phyloP scores from a whole-genome alignment of 2,888 invertebrate genomes.

The Anthoptus insignis region DNA sequence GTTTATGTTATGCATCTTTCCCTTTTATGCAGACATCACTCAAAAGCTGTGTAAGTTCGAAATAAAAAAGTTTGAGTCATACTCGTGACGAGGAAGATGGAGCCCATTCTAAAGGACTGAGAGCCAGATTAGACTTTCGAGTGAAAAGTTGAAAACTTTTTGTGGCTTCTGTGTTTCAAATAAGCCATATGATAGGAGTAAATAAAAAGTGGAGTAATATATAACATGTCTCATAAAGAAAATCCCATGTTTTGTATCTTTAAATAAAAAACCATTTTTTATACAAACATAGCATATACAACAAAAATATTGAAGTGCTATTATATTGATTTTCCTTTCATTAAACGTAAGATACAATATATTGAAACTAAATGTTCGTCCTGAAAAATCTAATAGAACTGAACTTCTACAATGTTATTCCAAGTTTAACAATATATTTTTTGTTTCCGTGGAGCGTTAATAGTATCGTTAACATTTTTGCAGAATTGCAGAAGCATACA shows the following conservation, averaged over 20 bases:
- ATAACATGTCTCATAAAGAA: constrained; percentile 26
- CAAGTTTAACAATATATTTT: not conserved
- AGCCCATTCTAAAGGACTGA: constrained; percentile 30
- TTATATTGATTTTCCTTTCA: too few relatives aligned
- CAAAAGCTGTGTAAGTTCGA: constrained; percentile 30
- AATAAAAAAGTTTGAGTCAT: constrained; percentile 30
- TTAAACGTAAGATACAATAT: too few relatives aligned
- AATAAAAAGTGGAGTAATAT: constrained; percentile 35
- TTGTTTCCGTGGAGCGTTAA: not conserved
- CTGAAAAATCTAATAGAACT: not conserved
- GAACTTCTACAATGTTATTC: not conserved
- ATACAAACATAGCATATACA: too few relatives aligned
- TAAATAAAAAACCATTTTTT: constrained; percentile 12
- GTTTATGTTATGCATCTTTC: not conserved
- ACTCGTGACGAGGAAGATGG: constrained; percentile 28
- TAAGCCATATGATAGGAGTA: constrained; percentile 24
- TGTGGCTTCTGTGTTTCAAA: constrained; percentile 34
- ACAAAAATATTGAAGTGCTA: too few relatives aligned
- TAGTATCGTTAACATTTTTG: not conserved
- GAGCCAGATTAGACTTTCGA: constrained; percentile 36
- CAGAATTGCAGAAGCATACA: constrained; percentile 14
- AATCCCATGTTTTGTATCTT: constrained; percentile 29
- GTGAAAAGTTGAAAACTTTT: constrained; percentile 40
- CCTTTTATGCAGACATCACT: constrained; percentile 16
- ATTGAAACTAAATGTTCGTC: too few relatives aligned